Evolutionary conservation across 2,113 vertebrate genomes (phyloP).

Genomic region (Perca flavescens): DNA sequence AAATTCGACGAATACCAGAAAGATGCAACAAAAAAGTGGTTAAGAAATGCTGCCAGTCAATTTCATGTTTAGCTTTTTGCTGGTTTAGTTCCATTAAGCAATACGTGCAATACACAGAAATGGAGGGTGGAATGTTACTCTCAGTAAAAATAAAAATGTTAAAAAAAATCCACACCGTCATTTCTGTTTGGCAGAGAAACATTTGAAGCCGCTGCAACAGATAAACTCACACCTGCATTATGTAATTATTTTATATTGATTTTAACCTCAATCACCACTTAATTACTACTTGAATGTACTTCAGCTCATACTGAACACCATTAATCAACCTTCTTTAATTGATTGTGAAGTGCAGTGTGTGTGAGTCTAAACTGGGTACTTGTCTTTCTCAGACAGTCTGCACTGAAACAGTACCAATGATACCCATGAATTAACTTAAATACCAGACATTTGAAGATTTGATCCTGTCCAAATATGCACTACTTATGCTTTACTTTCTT

Average conservation of each 20-base stretch:
- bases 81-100: not conserved
- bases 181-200: not conserved
- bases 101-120: not conserved
- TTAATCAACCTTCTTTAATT: constrained; percentile 32
- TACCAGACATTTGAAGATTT: constrained; percentile 9
- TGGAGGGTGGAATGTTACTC: not conserved
- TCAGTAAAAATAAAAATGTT: not conserved
- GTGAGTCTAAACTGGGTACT: constrained; percentile 21
- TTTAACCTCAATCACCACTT: constrained; percentile 31
- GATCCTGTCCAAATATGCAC: not conserved
- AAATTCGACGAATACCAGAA: not conserved
- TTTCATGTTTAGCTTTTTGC: not conserved
- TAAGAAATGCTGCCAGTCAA: not conserved
- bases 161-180: not conserved
- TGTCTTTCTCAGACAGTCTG: constrained; percentile 16
- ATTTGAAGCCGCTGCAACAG: not conserved
- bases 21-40: not conserved
- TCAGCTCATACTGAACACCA: constrained; percentile 11
- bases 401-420: constrained; percentile 13
- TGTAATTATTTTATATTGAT: constrained; percentile 39
- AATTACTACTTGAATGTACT: constrained; percentile 29
- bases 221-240: constrained; percentile 29
- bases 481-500: constrained; percentile 10
- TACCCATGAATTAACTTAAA: not conserved
- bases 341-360: not conserved